These are phyloP conservation scores for Whitmania pigra DNA, from an alignment of 1,140 invertebrate genomes.

Conservation along the genomic window DNA sequence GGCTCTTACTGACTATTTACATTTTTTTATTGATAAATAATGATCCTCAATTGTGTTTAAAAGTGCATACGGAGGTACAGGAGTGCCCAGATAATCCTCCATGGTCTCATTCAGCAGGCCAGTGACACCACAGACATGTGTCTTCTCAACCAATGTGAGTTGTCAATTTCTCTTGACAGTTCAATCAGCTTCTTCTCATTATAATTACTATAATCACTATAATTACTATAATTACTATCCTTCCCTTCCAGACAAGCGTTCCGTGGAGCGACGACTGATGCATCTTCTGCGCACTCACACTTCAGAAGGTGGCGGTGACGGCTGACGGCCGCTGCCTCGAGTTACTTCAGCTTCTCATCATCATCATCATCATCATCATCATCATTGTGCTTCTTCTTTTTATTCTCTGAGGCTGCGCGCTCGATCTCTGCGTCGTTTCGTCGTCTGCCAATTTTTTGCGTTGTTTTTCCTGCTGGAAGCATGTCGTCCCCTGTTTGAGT, in stretches of 20 bases:
- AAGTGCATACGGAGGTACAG: constrained; percentile 89
- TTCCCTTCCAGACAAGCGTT: constrained; percentile 10
- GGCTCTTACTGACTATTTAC: background rate
- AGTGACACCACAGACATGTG: constrained; percentile 59
- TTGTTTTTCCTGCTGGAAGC: too few species aligned
- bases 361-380: too few species aligned
- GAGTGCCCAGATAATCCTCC: constrained; percentile 89
- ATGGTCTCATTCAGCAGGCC: constrained; percentile 86
- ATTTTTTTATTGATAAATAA: background rate
- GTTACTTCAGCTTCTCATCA: constrained; percentile 3
- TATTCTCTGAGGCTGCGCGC: too few species aligned
- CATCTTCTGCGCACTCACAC: background rate
- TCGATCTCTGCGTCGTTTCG: too few species aligned
- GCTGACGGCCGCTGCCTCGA: constrained; percentile 13
- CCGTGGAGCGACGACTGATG: background rate
- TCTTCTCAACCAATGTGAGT: constrained; percentile 74
- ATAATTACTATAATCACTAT: too few species aligned
- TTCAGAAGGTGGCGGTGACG: background rate
- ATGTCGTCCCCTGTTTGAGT: too few species aligned
- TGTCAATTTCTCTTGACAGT: background rate
- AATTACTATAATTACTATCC: background rate
- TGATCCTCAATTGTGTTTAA: background rate
- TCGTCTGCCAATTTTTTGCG: too few species aligned
- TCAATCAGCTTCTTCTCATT: too few species aligned
- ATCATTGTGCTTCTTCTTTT: too few species aligned